These are phyloP conservation scores for Ptychobarbus kaznakovi DNA, from an alignment of 2,797 vertebrate genomes.

Conservation along the genomic window DNA sequence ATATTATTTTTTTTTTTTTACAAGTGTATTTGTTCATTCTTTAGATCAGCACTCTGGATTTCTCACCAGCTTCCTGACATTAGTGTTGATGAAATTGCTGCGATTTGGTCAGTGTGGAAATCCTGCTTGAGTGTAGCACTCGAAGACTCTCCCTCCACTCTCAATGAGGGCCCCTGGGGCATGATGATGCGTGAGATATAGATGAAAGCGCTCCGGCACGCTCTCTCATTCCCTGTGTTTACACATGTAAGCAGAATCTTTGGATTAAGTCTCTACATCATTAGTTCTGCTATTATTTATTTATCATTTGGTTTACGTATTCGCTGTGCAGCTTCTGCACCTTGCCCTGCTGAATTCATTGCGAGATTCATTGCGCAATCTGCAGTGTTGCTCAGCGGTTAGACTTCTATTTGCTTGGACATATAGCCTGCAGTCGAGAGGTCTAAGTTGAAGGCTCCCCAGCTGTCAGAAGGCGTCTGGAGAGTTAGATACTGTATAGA, in stretches of 20 bases:
- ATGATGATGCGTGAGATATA: slow-evolving; percentile 49
- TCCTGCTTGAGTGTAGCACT: slow-evolving; percentile 2
- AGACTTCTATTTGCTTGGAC: slow-evolving; percentile 47
- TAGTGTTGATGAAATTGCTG: slow-evolving; percentile 14
- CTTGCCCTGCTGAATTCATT: background rate
- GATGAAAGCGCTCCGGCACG: slow-evolving; percentile 45
- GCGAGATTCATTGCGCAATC: background rate
- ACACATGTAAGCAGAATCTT: slow-evolving; percentile 46
- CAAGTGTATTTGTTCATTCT: background rate
- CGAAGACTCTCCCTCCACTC: slow-evolving; percentile 44
- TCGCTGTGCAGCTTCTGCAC: background rate
- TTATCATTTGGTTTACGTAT: slow-evolving; percentile 20
- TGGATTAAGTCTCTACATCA: slow-evolving; percentile 28
- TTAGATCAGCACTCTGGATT: background rate
- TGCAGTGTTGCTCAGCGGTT: background rate
- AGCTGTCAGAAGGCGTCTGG: slow-evolving; percentile 24
- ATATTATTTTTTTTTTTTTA: background rate
- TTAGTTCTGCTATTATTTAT: slow-evolving; percentile 45
- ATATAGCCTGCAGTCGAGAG: slow-evolving; percentile 48
- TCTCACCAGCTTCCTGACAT: background rate
- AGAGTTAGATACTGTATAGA: slow-evolving; percentile 44
- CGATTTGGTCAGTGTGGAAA: slow-evolving; percentile 35
- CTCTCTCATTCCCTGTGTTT: slow-evolving; percentile 38
- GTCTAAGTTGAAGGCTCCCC: slow-evolving; percentile 38
- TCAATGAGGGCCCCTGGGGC: slow-evolving; percentile 45